Evolutionary conservation across 2,113 vertebrate species (phyloP), one percentile per base, ranked within the genome.

Genomic region (Anser brachyrhynchus): DNA sequence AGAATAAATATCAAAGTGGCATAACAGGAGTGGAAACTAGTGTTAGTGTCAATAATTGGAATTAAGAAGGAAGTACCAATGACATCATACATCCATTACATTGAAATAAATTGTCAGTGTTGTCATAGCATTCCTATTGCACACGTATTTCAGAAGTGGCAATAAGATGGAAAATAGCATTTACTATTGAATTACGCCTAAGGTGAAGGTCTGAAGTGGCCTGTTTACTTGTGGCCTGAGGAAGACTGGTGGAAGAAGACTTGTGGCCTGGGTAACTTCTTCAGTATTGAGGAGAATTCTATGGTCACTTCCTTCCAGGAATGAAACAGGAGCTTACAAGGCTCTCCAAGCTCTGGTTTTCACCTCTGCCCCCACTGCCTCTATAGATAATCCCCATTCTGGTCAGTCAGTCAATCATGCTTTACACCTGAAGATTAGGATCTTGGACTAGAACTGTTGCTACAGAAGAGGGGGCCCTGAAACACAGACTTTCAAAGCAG

Each of bases 131-230:
- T 67, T 62, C 7, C 11, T 31, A 2, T 22, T 66, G 26, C 16
- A 26, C 22, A 4, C 0, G 0, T 22, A 33, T 39, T 71, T 85
- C 23, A 49, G 61, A 75, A 79, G 10, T 13, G 13, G 3, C n/a
- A 44, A 3, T 54, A 26, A 37, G 31, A 92, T 39, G 14, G 28
- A 69, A 76, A 69, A 44, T 7, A 73, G 2, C 16, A 8, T 80
- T 73, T 76, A 2, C 3, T 4, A 3, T 81, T 58, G 51, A 52
- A 44, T 15, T 8, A 1, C 23, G 3, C 73, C 49, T 41, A 16
- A 66, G 19, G 13, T 19, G 20, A 49, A 65, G 10, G 25, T 80
- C 16, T 92, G 10, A 79, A 62, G 17, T 39, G 12, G 8, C 5
- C n/a, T 54, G 28, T 76, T 72, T 21, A 9, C 11, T 8, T 9